Percentiles rank a stretch among this genome's conserved stretches.
These are phyloP conservation scores for Nycticebus coucang DNA, from an alignment of 2,113 vertebrate species.

Conservation along the genomic window DNA sequence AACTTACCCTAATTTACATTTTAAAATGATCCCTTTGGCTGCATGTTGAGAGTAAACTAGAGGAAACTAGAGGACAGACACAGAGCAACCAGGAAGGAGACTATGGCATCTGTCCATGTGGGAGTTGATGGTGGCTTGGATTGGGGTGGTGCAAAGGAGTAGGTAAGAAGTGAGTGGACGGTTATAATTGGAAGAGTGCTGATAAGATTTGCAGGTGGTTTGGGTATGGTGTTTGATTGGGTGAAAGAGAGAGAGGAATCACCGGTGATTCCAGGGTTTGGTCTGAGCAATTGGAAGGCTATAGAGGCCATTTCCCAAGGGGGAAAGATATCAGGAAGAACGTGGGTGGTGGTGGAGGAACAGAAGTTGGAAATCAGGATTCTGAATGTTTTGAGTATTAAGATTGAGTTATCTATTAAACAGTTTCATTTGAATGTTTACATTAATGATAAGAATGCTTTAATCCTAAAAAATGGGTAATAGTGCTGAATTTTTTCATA, in stretches of 20 bases:
- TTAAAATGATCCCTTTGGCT: background rate
- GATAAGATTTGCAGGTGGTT: background rate
- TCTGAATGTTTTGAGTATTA: background rate
- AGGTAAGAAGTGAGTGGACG: background rate
- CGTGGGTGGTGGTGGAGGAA: too few relatives aligned
- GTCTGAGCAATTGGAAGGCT: background rate
- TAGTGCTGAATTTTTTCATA: background rate
- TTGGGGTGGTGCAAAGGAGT: background rate
- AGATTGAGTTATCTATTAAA: background rate
- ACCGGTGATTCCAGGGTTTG: background rate
- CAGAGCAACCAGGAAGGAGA: background rate
- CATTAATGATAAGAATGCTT: background rate
- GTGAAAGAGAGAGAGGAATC: background rate
- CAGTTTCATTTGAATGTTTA: slow-evolving; percentile 9
- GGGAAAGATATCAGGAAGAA: background rate
- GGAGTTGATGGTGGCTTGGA: background rate
- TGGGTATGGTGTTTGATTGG: background rate
- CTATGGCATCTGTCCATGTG: background rate
- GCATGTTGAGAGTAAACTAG: background rate
- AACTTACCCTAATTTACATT: background rate
- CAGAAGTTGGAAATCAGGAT: background rate
- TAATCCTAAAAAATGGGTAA: background rate
- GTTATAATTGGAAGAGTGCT: background rate
- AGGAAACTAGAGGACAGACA: background rate
- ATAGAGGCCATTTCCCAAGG: background rate